Evolutionary conservation across 2,113 vertebrate species (phyloP).

Genomic region (Gavia stellata): DNA sequence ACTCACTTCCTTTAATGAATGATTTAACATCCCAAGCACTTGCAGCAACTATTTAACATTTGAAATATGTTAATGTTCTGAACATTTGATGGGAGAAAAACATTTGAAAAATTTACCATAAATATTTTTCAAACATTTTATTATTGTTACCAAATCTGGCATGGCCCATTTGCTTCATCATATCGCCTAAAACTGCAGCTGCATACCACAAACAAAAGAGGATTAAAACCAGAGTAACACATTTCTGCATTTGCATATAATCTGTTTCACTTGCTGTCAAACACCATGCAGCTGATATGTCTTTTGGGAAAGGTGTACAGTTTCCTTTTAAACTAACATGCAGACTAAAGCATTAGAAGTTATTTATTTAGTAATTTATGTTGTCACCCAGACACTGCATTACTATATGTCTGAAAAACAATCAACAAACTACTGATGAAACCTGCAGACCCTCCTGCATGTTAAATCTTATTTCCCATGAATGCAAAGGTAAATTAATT

Average conservation of each 20-base stretch:
- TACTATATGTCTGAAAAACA: not conserved
- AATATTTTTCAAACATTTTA: constrained; percentile 26
- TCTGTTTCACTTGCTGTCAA: constrained; percentile 1
- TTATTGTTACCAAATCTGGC: not conserved
- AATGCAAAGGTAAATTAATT: not conserved
- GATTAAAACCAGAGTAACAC: not conserved
- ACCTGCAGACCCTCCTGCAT: not conserved
- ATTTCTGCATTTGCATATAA: constrained; percentile 15
- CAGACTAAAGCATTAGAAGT: not conserved
- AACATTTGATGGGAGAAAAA: not conserved
- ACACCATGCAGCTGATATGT: not conserved
- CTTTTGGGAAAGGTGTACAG: not conserved
- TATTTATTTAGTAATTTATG: not conserved
- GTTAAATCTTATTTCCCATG: not conserved
- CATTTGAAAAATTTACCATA: constrained; percentile 3
- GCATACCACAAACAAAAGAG: not conserved
- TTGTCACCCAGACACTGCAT: not conserved
- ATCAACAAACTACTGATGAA: not conserved
- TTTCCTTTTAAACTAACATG: not conserved
- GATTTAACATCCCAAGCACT: not conserved
- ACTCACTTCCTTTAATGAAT: not conserved
- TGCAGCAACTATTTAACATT: not conserved
- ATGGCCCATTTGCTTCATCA: not conserved
- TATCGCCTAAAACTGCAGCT: not conserved
- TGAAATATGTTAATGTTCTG: not conserved